Base-by-base conservation (phyloP, 2,888 invertebrate species). In the Imbricaverruca yamaguchii region DNA sequence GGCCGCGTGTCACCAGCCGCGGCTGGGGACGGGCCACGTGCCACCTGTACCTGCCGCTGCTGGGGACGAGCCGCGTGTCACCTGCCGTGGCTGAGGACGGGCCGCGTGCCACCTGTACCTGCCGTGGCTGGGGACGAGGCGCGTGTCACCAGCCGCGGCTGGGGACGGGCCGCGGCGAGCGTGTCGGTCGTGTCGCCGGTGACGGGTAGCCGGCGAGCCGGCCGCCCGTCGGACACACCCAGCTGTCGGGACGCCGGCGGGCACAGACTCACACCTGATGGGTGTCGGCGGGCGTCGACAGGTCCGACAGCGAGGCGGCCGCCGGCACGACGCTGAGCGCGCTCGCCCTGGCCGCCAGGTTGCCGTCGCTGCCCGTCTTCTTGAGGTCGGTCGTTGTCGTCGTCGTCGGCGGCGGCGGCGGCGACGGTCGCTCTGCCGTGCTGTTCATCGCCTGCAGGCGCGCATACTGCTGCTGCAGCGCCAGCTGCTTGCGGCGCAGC, bases 381-480 rank as follows among this genome's bases (percentile, higher is more conserved):
- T 83, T 78, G 56, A 56, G 7, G 57, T 78, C 57, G 23, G 12
- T 55, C 53, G 39, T 23, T 11, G 78, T 6, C 23, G 18, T 39
- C 23, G 78, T 8, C 57, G 78, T 13, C 10, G 78, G 0, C 65
- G 65, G 21, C 57, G 61, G 77, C 82, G 82, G 25, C 12, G 81
- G 82, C 15, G 81, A 80, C 21, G 82, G 79, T 3, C 83, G 81
- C n/a, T 81, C 82, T 21, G 82, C 82, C 15, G 81, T 80, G 61
- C 81, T 81, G 81, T 95, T 95, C 84, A 96, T 90, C 88, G 94
- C 93, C 87, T 96, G 96, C 82, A 96, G 88, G 53, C 96, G 91
- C 25, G 94, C 93, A 87, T 96, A 96, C 86, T 96, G 96, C 85
- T 96, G 96, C 87, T 96, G 96, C 39, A 96, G 89, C 25, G 94